Conservation (phyloP, 2,113 vertebrate genomes). For the Himantopus leucocephalus region DNA sequence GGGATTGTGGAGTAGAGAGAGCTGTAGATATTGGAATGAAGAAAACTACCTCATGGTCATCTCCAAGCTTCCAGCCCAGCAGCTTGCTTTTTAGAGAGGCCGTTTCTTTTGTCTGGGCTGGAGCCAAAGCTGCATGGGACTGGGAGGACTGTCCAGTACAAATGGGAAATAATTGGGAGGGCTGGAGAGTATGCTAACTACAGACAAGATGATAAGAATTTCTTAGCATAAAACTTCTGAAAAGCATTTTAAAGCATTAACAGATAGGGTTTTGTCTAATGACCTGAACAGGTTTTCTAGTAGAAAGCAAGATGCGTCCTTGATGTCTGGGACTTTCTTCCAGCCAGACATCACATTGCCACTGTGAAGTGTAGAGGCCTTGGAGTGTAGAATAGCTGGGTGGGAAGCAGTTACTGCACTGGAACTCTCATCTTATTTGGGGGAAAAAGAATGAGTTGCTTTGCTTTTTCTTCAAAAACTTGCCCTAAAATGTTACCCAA, state of each 20-base stretch:
- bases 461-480: background rate
- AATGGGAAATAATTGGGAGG: background rate
- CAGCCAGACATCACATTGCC: background rate
- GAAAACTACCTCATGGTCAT: background rate
- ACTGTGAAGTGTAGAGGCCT: background rate
- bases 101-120: background rate
- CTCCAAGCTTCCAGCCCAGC: background rate
- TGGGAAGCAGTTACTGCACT: background rate
- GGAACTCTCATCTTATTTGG: background rate
- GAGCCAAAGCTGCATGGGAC: background rate
- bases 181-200: background rate
- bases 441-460: background rate
- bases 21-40: background rate
- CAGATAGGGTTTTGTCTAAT: background rate
- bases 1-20: background rate
- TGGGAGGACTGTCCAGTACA: background rate
- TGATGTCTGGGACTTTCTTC: background rate
- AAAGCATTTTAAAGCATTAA: background rate
- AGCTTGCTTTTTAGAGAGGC: background rate
- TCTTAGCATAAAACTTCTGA: background rate
- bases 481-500: background rate
- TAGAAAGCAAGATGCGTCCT: background rate
- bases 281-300: background rate
- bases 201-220: background rate
- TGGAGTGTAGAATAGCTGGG: background rate